These are phyloP conservation scores for Pentamera pediparva DNA, from an alignment of 53 echinoderm and acorn worm genomes.

Conservation along the genomic window DNA sequence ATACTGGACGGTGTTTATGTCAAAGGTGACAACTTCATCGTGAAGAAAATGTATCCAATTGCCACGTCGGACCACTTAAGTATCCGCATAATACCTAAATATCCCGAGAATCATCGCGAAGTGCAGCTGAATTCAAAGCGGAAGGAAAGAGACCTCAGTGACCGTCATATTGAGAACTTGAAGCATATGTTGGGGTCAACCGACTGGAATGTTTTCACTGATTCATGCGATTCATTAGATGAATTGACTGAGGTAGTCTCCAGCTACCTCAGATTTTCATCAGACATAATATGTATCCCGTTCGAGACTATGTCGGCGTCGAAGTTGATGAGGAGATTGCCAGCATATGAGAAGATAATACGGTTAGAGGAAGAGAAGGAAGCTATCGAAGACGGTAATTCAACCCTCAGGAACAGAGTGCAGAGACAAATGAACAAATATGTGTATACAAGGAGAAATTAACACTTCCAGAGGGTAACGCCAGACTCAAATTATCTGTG, in stretches of 20 bases:
- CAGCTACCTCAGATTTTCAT: background rate
- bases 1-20: too few relatives aligned
- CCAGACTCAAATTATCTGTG: background rate
- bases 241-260: background rate
- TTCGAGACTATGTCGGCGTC: background rate
- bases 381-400: background rate
- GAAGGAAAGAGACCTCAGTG: background rate
- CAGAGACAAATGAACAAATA: background rate
- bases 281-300: background rate
- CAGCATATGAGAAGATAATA: background rate
- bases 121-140: background rate
- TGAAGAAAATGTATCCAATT: background rate
- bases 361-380: background rate
- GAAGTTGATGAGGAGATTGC: background rate
- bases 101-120: background rate
- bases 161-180: background rate
- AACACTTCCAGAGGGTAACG: background rate
- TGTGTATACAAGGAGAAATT: background rate
- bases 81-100: background rate
- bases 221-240: background rate
- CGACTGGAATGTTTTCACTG: background rate
- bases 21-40: background rate
- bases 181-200: background rate
- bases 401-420: background rate
- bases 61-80: background rate